A percentile compares a stretch with the other conserved stretches of the same genome.
These are phyloP conservation scores for Hirtodrosophila cameraria DNA, from an alignment of 2,888 invertebrate species.

Conservation along the genomic window DNA sequence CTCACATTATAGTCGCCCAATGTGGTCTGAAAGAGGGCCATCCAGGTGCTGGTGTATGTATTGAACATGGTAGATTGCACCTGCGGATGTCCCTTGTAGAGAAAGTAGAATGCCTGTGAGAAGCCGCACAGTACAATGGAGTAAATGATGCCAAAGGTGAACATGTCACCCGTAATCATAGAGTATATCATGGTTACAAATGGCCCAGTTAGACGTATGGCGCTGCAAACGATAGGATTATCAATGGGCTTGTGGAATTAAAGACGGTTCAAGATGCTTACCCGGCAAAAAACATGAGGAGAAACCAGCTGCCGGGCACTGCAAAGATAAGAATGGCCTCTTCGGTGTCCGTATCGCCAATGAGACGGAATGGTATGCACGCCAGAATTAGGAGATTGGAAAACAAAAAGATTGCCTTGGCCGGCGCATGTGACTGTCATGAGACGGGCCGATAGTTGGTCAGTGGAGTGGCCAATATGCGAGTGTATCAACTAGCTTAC, in stretches of 20 bases:
- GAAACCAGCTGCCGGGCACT: slow-evolving; percentile 98
- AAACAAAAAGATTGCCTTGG: slow-evolving; percentile 95
- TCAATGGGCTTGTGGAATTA: background rate
- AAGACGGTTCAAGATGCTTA: slow-evolving; percentile 84
- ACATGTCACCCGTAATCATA: slow-evolving; percentile 99
- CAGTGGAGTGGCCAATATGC: no score
- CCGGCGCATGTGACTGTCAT: slow-evolving; percentile 93
- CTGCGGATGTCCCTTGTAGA: slow-evolving; percentile 95
- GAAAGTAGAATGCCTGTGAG: slow-evolving; percentile 97
- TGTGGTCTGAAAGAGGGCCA: slow-evolving; percentile 99
- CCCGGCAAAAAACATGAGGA: slow-evolving; percentile 99
- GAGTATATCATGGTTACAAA: slow-evolving; percentile 99
- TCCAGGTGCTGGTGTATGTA: slow-evolving; percentile 96
- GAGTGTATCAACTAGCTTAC: slow-evolving; percentile 84
- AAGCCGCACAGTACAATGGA: slow-evolving; percentile 97
- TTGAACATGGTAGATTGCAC: slow-evolving; percentile 92
- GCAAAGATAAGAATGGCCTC: slow-evolving; percentile 96
- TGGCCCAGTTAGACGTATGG: slow-evolving; percentile 97
- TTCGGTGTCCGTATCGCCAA: slow-evolving; percentile 90
- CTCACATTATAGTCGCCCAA: slow-evolving; percentile 98
- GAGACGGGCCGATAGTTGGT: no score
- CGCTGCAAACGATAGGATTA: slow-evolving; percentile 86
- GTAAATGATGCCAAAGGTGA: slow-evolving; percentile 99
- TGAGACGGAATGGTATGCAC: slow-evolving; percentile 94
- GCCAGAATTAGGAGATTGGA: slow-evolving; percentile 95